A percentile compares a stretch with the other conserved stretches of the same genome.
These are phyloP conservation scores for Laodelphax striatellus DNA, from an alignment of 1,140 invertebrate species.

Conservation along the genomic window DNA sequence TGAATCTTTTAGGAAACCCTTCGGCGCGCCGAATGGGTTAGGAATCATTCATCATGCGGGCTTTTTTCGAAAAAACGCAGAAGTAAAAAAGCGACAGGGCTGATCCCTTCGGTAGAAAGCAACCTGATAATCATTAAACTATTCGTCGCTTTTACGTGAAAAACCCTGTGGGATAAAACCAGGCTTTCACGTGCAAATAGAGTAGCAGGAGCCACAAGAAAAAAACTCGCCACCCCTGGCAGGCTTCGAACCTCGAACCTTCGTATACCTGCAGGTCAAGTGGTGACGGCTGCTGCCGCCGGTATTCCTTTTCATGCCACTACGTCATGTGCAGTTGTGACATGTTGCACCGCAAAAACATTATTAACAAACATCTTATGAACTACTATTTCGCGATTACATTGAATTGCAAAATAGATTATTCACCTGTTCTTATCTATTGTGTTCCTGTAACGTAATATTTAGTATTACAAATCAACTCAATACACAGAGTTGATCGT, in stretches of 20 bases:
- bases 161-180: neutral
- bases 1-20: neutral
- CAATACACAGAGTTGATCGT: too few species aligned
- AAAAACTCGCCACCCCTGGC: too few species aligned
- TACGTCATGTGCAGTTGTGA: neutral
- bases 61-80: neutral
- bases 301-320: too few species aligned
- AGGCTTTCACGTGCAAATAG: slow-evolving; percentile 1
- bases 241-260: neutral
- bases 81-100: neutral
- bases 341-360: neutral
- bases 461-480: too few species aligned
- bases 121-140: slow-evolving; percentile 2
- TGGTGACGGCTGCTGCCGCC: neutral
- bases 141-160: neutral
- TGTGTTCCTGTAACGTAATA: too few species aligned
- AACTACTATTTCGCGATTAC: too few species aligned
- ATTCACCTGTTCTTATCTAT: too few species aligned
- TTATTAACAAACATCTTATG: too few species aligned
- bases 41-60: neutral
- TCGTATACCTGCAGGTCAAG: neutral
- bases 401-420: too few species aligned
- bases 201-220: neutral
- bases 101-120: neutral
- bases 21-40: neutral